Base-by-base conservation (phyloP, 1,140 invertebrate genomes). In the Belonocnema kinseyi region DNA sequence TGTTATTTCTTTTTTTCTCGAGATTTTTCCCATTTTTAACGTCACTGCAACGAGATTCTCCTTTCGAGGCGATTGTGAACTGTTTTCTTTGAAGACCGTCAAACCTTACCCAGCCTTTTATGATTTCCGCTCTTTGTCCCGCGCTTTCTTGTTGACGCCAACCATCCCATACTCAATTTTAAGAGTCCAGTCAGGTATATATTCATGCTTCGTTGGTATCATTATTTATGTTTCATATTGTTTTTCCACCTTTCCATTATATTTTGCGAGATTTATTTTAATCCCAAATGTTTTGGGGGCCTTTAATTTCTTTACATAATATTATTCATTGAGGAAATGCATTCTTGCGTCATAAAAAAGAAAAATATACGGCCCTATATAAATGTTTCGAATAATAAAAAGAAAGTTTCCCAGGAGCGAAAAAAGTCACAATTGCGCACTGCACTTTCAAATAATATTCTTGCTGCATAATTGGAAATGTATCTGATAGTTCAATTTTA, bases 321-420 rank as follows among this genome's bases (percentile, higher is more conserved):
- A 66, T 17, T 54, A 66, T 33, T 13, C 16, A 11, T 66, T 66
- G 13, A 21, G 58, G 58, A 66, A 66, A 66, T 33, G 26, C 21
- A 14, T 66, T 66, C 26, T 66, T 66, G 0, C 26, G 26, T 61
- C 12, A 21, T 61, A 40, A 61, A 61, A 26, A 26, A 26, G 6
- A 46, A 0, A 46, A 46, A 46, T 46, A 3, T 46, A 46, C 40
- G 5, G 40, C 40, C 40, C 21, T 3, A 3, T 46, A 46, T 10
- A 11, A 33, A 66, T 66, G 61, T 66, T 66, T 66, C 11, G 11
- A n/a, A 6, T 14, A 21, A 17, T 56, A 4, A 66, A 16, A 66
- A 16, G 61, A 66, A 66, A 66, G 61, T 66, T 66, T 46, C 33
- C 61, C 61, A 66, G 13, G 33, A 66, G 46, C 26, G 58, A 33